A percentile compares a stretch with the other conserved stretches of the same genome.
These are phyloP conservation scores for Nudaria mundana DNA, from an alignment of 2,888 invertebrate species.

Conservation along the genomic window DNA sequence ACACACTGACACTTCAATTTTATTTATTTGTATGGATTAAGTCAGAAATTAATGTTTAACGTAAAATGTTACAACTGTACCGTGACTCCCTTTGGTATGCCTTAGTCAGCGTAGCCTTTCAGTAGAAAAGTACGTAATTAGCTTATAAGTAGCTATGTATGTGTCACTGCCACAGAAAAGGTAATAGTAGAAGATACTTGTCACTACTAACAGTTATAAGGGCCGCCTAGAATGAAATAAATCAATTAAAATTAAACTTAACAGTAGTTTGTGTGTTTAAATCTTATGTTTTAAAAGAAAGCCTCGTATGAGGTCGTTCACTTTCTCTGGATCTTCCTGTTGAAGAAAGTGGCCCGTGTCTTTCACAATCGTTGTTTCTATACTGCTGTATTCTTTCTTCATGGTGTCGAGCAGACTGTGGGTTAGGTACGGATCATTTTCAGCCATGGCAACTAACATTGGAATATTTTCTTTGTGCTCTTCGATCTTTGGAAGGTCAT, in stretches of 20 bases:
- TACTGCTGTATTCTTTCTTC: conserved; percentile 59
- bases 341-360: conserved; percentile 78
- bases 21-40: too few species aligned
- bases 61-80: too few species aligned
- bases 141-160: too few species aligned
- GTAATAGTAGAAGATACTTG: too few species aligned
- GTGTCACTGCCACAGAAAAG: too few species aligned
- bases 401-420: conserved; percentile 46
- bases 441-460: conserved; percentile 66
- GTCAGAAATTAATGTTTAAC: too few species aligned
- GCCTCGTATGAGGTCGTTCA: conserved; percentile 74
- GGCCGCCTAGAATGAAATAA: too few species aligned
- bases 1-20: too few species aligned
- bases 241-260: background rate
- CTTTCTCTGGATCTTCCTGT: conserved; percentile 76
- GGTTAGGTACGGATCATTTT: conserved; percentile 63
- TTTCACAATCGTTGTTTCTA: conserved; percentile 66
- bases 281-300: conserved; percentile 62
- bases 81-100: too few species aligned
- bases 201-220: background rate
- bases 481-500: conserved; percentile 38
- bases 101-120: too few species aligned
- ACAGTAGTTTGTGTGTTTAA: conserved; percentile 16
- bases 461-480: conserved; percentile 56
- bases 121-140: too few species aligned